phyloP scores from a whole-genome alignment of 2,888 invertebrate species.

The Mythimna impura region DNA sequence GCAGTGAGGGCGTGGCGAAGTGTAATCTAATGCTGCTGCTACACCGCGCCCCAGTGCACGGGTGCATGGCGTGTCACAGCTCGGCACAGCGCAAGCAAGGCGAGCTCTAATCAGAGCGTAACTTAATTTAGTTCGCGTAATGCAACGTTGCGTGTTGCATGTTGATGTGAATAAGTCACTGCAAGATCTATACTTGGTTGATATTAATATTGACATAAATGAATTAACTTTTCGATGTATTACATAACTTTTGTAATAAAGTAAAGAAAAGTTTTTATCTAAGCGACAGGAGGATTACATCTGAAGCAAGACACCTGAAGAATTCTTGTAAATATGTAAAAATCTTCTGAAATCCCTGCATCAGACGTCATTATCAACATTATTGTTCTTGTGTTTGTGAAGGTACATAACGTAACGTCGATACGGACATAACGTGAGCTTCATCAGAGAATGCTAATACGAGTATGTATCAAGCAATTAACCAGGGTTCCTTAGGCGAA shows the following conservation, averaged over 20 bases:
- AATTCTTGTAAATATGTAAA: neutral
- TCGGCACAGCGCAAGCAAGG: slow-evolving; percentile 50
- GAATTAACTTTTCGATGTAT: neutral
- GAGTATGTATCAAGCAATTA: too few relatives aligned
- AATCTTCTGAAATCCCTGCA: neutral
- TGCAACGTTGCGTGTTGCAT: slow-evolving; percentile 11
- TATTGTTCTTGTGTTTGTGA: neutral
- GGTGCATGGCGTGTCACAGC: neutral
- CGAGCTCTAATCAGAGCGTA: slow-evolving; percentile 41
- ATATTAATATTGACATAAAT: neutral
- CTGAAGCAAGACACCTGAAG: neutral
- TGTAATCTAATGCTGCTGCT: slow-evolving; percentile 83
- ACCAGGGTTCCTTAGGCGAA: neutral
- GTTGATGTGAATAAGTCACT: neutral
- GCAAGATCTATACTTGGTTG: neutral
- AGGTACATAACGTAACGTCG: neutral
- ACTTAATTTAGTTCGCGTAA: slow-evolving; percentile 18
- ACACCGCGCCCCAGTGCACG: slow-evolving; percentile 70
- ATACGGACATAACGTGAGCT: neutral
- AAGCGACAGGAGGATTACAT: neutral
- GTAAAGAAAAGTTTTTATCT: too few relatives aligned
- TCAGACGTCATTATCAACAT: neutral
- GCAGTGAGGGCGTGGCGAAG: slow-evolving; percentile 62
- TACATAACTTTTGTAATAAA: neutral
- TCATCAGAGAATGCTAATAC: neutral